Evolutionary conservation across 1,140 invertebrate species (phyloP).

Genomic region (Pogonus chalceus): DNA sequence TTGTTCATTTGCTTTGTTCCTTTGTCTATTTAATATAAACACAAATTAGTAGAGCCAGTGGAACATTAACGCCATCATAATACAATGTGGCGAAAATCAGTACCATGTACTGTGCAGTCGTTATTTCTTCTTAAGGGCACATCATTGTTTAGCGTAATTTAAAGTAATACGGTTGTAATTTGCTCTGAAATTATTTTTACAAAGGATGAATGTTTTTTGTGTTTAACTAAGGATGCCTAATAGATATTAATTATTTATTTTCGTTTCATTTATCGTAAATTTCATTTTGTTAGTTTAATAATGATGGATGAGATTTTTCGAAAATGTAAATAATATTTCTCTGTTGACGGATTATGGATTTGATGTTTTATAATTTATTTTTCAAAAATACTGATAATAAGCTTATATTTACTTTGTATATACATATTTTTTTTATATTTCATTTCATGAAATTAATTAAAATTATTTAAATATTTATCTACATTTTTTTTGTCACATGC

Average conservation of each 20-base stretch:
- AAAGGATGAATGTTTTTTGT: background rate
- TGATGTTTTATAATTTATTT: too few species aligned
- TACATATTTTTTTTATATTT: too few species aligned
- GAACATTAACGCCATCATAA: background rate
- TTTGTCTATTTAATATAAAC: conserved; percentile 6
- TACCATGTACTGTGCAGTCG: background rate
- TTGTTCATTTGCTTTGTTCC: conserved; percentile 1
- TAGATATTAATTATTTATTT: background rate
- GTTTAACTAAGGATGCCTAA: background rate
- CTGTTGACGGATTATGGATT: too few species aligned
- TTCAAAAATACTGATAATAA: too few species aligned
- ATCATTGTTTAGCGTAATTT: conserved; percentile 1
- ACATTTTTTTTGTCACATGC: too few species aligned
- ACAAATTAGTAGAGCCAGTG: background rate
- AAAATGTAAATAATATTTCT: too few species aligned
- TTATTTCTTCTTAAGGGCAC: background rate
- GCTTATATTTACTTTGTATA: too few species aligned
- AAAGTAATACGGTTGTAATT: conserved; percentile 2
- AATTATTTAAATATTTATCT: too few species aligned
- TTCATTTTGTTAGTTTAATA: background rate
- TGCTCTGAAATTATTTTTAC: background rate
- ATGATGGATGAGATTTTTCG: too few species aligned
- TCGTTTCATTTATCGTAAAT: background rate
- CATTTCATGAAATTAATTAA: too few species aligned
- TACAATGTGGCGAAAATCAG: background rate